phyloP scores from a whole-genome alignment of 2,888 invertebrate species.

The Dryadula phaetusa region DNA sequence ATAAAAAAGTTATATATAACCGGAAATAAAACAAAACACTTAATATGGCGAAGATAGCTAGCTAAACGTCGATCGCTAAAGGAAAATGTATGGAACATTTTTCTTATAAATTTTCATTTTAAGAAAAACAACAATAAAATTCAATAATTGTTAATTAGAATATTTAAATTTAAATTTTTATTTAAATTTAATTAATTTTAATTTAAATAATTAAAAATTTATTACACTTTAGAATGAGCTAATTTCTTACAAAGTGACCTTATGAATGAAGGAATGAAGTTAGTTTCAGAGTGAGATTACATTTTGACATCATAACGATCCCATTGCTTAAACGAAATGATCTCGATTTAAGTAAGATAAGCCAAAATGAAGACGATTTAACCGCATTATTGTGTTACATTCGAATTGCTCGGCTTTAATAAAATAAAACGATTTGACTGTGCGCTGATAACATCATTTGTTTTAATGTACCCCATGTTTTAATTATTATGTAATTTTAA shows the following conservation, averaged over 20 bases:
- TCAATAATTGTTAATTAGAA: too few relatives aligned
- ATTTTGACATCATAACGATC: constrained; percentile 43
- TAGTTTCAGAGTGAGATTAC: constrained; percentile 40
- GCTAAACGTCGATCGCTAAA: too few relatives aligned
- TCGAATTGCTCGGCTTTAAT: constrained; percentile 34
- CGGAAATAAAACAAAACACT: too few relatives aligned
- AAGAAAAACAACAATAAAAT: too few relatives aligned
- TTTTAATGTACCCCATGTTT: constrained; percentile 1
- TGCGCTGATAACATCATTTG: constrained; percentile 8
- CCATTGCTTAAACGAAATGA: constrained; percentile 46
- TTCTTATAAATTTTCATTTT: too few relatives aligned
- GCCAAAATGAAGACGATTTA: constrained; percentile 43
- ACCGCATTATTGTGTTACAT: constrained; percentile 39
- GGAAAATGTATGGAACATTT: too few relatives aligned
- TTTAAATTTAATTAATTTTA: too few relatives aligned
- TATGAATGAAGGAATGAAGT: constrained; percentile 18
- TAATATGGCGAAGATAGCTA: too few relatives aligned
- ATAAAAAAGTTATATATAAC: too few relatives aligned
- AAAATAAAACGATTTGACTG: constrained; percentile 33
- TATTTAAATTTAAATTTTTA: too few relatives aligned
- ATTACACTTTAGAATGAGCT: neutral
- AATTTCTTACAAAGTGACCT: constrained; percentile 1
- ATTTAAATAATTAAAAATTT: neutral
- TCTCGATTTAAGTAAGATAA: constrained; percentile 47
- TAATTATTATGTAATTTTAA: constrained; percentile 2